Evolutionary conservation across 2,113 vertebrate species (phyloP).

Genomic region (Hyla sarda): DNA sequence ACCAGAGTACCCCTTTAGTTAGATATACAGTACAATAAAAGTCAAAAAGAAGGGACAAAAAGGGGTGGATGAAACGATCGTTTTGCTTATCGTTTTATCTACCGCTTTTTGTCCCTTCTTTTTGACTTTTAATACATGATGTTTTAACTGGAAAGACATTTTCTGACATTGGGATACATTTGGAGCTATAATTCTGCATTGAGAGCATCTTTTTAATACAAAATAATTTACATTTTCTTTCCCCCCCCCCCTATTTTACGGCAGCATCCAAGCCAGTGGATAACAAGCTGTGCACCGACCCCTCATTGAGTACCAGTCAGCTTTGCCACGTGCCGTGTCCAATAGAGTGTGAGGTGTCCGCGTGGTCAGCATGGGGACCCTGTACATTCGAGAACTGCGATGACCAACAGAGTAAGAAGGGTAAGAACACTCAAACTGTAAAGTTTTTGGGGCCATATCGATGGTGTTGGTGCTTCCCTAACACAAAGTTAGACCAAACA

Average conservation of each 20-base stretch:
- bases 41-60: too few species aligned
- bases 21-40: too few species aligned
- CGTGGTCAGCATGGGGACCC: constrained; percentile 94
- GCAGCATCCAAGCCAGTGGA: constrained; percentile 89
- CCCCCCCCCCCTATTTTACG: constrained; percentile 63
- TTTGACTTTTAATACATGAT: too few species aligned
- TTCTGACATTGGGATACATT: too few species aligned
- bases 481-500: neutral
- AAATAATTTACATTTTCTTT: neutral
- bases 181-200: too few species aligned
- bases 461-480: neutral
- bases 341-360: constrained; percentile 88
- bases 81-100: too few species aligned
- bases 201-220: too few species aligned
- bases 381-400: constrained; percentile 96
- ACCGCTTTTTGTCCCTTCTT: too few species aligned
- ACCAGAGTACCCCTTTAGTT: too few species aligned
- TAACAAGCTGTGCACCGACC: constrained; percentile 78
- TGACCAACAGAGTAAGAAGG: constrained; percentile 91
- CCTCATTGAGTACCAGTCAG: constrained; percentile 86
- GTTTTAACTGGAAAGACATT: too few species aligned
- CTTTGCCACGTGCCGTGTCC: constrained; percentile 92
- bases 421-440: constrained; percentile 68
- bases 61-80: too few species aligned
- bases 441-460: neutral